phyloP scores from a whole-genome alignment of 2,888 invertebrate genomes.

The Eristalis arbustorum region DNA sequence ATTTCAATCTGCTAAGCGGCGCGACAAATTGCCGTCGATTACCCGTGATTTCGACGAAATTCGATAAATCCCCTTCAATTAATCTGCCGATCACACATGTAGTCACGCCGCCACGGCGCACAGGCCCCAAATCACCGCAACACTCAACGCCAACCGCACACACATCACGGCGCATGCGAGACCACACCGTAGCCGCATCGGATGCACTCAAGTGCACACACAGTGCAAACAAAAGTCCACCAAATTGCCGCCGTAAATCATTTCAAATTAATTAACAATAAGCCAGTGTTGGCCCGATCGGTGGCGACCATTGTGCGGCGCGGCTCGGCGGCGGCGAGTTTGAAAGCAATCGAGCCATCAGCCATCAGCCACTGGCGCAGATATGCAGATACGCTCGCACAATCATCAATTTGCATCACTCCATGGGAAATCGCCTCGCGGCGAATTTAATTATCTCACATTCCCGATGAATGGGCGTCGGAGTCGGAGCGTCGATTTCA shows the following conservation, averaged over 20 bases:
- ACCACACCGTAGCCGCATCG: neutral
- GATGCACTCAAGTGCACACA: neutral
- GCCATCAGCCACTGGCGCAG: neutral
- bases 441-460: neutral
- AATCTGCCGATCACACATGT: too few species aligned
- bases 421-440: constrained; percentile 17
- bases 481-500: neutral
- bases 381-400: neutral
- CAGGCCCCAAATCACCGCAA: neutral
- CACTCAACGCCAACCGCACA: neutral
- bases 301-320: neutral
- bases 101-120: too few species aligned
- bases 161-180: neutral
- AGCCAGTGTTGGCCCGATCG: constrained; percentile 9
- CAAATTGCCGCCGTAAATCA: constrained; percentile 28
- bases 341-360: neutral
- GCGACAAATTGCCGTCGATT: neutral
- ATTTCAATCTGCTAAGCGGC: neutral
- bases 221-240: constrained; percentile 18
- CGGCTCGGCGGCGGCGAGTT: neutral
- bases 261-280: constrained; percentile 31
- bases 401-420: constrained; percentile 27
- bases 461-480: neutral
- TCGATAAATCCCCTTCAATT: neutral
- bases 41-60: neutral